These are phyloP conservation scores for Bostrychus sinensis DNA, from an alignment of 2,113 vertebrate genomes.

Conservation along the genomic window DNA sequence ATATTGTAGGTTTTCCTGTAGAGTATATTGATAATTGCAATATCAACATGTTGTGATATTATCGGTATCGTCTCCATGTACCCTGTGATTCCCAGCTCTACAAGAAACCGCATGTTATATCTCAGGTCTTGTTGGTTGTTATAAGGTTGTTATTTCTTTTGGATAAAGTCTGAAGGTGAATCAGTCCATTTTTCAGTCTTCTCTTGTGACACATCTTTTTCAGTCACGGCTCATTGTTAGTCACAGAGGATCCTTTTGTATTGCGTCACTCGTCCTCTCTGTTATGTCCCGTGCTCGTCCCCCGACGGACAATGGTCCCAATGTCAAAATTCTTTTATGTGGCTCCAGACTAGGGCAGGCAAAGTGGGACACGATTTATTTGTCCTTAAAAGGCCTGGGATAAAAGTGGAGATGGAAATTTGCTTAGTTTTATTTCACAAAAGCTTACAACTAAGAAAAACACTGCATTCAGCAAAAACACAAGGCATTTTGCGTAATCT, in stretches of 20 bases:
- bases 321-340: constrained; percentile 41
- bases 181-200: constrained; percentile 7
- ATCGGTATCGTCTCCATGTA: no score
- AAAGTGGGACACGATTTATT: constrained; percentile 12
- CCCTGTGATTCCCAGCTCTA: no score
- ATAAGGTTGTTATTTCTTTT: background rate
- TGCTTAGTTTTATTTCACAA: background rate
- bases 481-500: background rate
- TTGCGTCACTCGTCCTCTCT: constrained; percentile 19
- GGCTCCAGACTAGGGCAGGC: background rate
- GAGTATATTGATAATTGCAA: no score
- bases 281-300: constrained; percentile 10
- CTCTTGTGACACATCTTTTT: constrained; percentile 4
- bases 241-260: constrained; percentile 35
- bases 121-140: no score
- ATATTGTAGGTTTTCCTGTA: no score
- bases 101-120: no score
- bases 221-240: background rate
- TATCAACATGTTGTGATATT: no score
- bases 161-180: constrained; percentile 13
- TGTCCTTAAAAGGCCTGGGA: background rate
- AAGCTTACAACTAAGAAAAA: background rate
- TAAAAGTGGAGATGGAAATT: no score
- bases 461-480: background rate
- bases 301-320: constrained; percentile 31